Evolutionary conservation across 2,113 vertebrate genomes (phyloP).

Genomic region (Mastomys coucha): DNA sequence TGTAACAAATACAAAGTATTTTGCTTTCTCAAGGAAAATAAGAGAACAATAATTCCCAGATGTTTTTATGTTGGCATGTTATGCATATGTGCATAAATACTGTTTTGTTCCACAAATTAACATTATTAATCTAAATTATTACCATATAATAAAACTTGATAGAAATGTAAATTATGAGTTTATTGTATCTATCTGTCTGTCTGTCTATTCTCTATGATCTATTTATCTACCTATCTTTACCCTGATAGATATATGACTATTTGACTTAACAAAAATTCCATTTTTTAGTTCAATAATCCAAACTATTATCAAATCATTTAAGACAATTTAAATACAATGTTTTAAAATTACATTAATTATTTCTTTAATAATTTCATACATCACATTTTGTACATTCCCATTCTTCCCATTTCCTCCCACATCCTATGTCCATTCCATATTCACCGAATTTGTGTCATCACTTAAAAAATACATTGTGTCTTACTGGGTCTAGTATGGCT

Average conservation of each 20-base stretch:
- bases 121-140: background rate
- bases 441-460: background rate
- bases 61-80: background rate
- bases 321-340: background rate
- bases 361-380: background rate
- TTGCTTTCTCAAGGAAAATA: constrained; percentile 6
- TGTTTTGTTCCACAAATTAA: background rate
- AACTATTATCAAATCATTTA: background rate
- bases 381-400: background rate
- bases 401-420: background rate
- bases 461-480: no score
- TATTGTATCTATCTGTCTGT: background rate
- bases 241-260: background rate
- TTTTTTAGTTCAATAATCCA: constrained; percentile 47
- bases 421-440: background rate
- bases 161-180: constrained; percentile 19
- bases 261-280: background rate
- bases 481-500: no score
- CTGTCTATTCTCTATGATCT: no score
- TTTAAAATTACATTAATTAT: background rate
- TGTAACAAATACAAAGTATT: constrained; percentile 2
- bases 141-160: background rate
- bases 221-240: background rate
- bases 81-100: background rate
- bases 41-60: background rate